Percentiles rank a stretch among this genome's conserved stretches.
Conservation (phyloP, 2,113 vertebrate genomes). For the Sapayoa aenigma region DNA sequence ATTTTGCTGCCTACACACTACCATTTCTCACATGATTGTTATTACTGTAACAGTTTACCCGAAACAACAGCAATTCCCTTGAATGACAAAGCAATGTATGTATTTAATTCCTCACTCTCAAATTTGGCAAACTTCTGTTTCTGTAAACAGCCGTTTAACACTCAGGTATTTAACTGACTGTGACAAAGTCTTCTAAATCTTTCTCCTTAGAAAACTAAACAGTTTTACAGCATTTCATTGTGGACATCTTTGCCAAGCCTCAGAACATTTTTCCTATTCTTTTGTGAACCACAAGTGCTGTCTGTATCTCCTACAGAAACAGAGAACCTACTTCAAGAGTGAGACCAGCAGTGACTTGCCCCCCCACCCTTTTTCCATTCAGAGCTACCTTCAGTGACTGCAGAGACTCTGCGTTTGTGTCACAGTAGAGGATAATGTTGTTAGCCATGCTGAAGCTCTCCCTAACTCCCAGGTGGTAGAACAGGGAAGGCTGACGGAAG, state of each 20-base stretch:
- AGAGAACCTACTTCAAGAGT: neutral
- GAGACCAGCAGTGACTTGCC: neutral
- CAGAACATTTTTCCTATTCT: neutral
- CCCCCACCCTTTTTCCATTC: neutral
- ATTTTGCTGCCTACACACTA: neutral
- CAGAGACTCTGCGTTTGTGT: slow-evolving; percentile 88
- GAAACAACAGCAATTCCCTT: neutral
- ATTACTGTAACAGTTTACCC: neutral
- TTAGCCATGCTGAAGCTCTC: slow-evolving; percentile 99
- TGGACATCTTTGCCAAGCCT: neutral
- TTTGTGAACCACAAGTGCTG: neutral
- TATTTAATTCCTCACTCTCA: neutral
- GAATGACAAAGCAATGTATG: neutral
- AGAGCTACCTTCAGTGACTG: slow-evolving; percentile 91
- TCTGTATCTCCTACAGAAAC: neutral
- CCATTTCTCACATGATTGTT: neutral
- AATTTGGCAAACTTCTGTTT: neutral
- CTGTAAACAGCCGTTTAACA: neutral
- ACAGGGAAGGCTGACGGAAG: slow-evolving; percentile 96
- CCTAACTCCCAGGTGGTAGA: slow-evolving; percentile 95
- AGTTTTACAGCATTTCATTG: neutral
- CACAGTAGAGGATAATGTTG: slow-evolving; percentile 98
- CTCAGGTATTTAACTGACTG: neutral
- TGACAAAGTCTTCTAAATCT: neutral
- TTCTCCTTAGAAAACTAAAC: neutral